These are phyloP conservation scores for Ataeniobius toweri DNA, from an alignment of 2,797 vertebrate species.

Conservation along the genomic window DNA sequence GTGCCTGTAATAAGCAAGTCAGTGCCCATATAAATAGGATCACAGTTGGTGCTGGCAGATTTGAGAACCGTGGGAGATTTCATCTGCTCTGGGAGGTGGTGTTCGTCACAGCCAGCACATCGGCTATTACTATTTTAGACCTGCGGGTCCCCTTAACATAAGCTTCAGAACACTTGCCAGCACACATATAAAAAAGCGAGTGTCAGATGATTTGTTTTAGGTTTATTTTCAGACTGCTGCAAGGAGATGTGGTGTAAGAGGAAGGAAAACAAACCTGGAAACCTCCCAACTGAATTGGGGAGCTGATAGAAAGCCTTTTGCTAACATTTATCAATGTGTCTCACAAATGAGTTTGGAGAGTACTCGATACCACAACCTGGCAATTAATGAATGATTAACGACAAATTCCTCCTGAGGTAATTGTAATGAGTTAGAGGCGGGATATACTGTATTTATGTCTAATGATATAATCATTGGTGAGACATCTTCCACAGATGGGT, in stretches of 20 bases:
- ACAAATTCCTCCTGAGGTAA: conserved; percentile 10
- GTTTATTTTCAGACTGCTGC: conserved; percentile 54
- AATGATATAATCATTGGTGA: conserved; percentile 13
- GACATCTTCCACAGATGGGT: neutral
- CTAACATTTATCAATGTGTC: conserved; percentile 10
- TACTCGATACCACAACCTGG: conserved; percentile 4
- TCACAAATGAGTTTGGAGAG: conserved; percentile 8
- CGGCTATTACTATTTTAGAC: conserved; percentile 63
- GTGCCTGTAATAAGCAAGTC: conserved; percentile 28
- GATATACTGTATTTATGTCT: neutral
- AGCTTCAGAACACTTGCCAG: conserved; percentile 62
- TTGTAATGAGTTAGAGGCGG: conserved; percentile 11
- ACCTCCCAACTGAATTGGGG: neutral
- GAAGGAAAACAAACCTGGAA: conserved; percentile 20
- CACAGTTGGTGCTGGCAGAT: conserved; percentile 61
- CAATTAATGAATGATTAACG: conserved; percentile 28
- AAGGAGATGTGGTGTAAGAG: conserved; percentile 17
- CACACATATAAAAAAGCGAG: conserved; percentile 56
- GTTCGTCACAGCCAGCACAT: conserved; percentile 61
- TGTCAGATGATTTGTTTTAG: conserved; percentile 41
- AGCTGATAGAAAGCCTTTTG: conserved; percentile 2
- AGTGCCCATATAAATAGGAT: conserved; percentile 48
- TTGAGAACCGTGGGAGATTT: conserved; percentile 64
- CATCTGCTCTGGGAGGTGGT: conserved; percentile 53
- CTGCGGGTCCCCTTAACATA: conserved; percentile 54